Percentiles rank a stretch among this genome's conserved stretches.
phyloP scores from a whole-genome alignment of 2,113 vertebrate genomes.

The Odontesthes bonariensis region DNA sequence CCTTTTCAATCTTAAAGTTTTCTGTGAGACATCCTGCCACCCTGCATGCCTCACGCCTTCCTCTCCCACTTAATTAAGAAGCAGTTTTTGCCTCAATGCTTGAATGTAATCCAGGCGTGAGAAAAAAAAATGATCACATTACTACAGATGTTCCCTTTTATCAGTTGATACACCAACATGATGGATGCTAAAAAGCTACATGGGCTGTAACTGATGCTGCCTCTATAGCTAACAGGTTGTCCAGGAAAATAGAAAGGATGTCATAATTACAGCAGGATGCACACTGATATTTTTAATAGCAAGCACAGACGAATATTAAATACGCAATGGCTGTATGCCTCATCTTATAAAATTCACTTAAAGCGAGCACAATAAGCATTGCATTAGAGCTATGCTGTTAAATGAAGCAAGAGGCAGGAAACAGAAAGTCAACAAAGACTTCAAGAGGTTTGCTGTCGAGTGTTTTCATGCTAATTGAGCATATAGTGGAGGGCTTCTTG shows the following conservation, averaged over 20 bases:
- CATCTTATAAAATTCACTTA: constrained; percentile 10
- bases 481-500: constrained; percentile 34
- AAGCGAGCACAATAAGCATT: not conserved
- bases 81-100: constrained; percentile 3
- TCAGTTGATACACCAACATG: constrained; percentile 8
- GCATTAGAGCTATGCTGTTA: constrained; percentile 19
- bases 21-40: constrained; percentile 7
- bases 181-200: constrained; percentile 6
- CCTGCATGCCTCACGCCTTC: not conserved
- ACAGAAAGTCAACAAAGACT: constrained; percentile 32
- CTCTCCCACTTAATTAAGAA: constrained; percentile 8
- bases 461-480: constrained; percentile 60
- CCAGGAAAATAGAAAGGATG: constrained; percentile 13
- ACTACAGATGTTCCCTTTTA: constrained; percentile 13
- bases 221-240: constrained; percentile 12
- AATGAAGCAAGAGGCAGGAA: constrained; percentile 33
- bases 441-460: constrained; percentile 40
- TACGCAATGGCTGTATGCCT: not conserved
- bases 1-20: constrained; percentile 10
- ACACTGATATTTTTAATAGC: constrained; percentile 21
- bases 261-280: constrained; percentile 6
- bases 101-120: constrained; percentile 27
- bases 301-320: not conserved
- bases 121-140: constrained; percentile 3
- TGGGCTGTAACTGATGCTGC: constrained; percentile 15